Evolutionary conservation across 2,888 invertebrate species (phyloP).

Genomic region (Pilophorus perplexus): DNA sequence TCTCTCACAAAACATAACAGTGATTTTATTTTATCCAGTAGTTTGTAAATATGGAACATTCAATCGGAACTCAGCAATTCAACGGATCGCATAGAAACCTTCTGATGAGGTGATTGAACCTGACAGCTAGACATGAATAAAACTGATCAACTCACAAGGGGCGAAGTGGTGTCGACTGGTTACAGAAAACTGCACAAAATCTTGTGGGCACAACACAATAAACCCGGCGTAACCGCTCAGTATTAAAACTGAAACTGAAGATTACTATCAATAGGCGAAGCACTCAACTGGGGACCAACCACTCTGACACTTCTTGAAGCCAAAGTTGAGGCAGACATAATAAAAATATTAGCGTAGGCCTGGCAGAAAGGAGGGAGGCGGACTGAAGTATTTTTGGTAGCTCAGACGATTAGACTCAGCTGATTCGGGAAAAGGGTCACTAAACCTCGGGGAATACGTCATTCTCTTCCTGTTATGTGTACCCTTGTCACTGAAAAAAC

Average conservation of each 20-base stretch:
- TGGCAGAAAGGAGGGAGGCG: slow-evolving; percentile 16
- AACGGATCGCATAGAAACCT: too few species aligned
- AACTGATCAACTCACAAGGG: too few species aligned
- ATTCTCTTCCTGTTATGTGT: not conserved
- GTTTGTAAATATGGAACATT: too few species aligned
- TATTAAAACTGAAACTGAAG: too few species aligned
- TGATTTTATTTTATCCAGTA: too few species aligned
- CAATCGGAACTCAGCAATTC: too few species aligned
- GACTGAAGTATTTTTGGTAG: slow-evolving; percentile 28
- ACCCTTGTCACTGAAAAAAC: slow-evolving; percentile 1
- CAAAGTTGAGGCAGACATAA: slow-evolving; percentile 34
- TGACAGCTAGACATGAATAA: too few species aligned
- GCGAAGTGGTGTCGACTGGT: too few species aligned
- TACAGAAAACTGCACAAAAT: too few species aligned
- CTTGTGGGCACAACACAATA: slow-evolving; percentile 3
- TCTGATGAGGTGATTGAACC: too few species aligned
- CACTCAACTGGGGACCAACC: slow-evolving; percentile 25
- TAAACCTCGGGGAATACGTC: slow-evolving; percentile 3
- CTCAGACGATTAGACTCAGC: slow-evolving; percentile 27
- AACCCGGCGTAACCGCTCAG: not conserved
- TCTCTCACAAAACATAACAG: too few species aligned
- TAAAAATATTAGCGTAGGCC: slow-evolving; percentile 40
- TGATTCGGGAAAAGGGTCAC: slow-evolving; percentile 22
- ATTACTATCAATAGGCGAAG: slow-evolving; percentile 27
- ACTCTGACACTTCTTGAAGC: slow-evolving; percentile 30